These are phyloP conservation scores for Mormyrus hasselquistii DNA, from an alignment of 2,797 vertebrate genomes.

Conservation along the genomic window DNA sequence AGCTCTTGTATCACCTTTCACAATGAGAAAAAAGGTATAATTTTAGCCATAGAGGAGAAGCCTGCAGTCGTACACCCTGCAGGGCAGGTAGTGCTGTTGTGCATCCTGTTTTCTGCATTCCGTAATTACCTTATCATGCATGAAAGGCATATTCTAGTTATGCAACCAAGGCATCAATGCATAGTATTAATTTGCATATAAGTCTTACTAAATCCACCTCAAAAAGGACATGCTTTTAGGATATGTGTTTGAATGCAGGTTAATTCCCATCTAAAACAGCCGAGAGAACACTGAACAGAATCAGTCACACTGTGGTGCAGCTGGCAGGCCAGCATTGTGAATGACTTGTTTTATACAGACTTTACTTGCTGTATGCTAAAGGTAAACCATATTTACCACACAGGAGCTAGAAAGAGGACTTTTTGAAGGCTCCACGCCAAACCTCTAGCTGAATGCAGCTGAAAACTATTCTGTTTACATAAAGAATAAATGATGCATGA, in stretches of 20 bases:
- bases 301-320: neutral
- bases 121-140: neutral
- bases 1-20: neutral
- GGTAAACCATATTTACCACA: neutral
- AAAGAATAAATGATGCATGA: neutral
- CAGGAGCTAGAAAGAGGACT: neutral
- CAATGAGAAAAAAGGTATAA: neutral
- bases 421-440: neutral
- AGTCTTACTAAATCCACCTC: conserved; percentile 7
- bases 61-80: neutral
- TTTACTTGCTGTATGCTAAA: neutral
- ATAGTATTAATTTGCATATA: conserved; percentile 4
- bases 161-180: neutral
- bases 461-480: neutral
- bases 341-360: neutral
- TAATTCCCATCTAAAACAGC: neutral
- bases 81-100: neutral
- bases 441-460: neutral
- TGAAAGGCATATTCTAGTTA: neutral
- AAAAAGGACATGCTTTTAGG: conserved; percentile 3
- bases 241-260: neutral
- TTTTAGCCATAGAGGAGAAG: neutral
- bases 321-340: neutral
- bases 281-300: neutral
- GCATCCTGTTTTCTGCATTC: neutral